A percentile compares a stretch with the other conserved stretches of the same genome.
These are phyloP conservation scores for Scaptodrosophila latifasciaeformis DNA, from an alignment of 2,888 invertebrate species.

Conservation along the genomic window DNA sequence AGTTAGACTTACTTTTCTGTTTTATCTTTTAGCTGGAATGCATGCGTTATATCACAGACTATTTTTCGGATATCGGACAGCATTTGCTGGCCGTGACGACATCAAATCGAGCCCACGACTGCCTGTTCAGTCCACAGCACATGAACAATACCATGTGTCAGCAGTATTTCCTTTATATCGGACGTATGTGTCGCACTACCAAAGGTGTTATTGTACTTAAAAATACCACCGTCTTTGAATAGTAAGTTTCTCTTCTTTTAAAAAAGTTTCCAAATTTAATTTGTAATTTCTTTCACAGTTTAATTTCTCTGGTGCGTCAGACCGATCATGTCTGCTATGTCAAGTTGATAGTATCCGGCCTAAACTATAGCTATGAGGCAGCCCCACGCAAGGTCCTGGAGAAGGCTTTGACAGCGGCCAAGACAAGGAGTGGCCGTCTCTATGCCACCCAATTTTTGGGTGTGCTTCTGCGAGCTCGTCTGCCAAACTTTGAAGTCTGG, in stretches of 20 bases:
- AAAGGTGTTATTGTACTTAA: slow-evolving; percentile 84
- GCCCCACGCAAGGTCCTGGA: slow-evolving; percentile 78
- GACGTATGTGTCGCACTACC: slow-evolving; percentile 85
- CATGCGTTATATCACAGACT: slow-evolving; percentile 83
- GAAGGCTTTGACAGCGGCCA: slow-evolving; percentile 73
- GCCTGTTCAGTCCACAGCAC: slow-evolving; percentile 90
- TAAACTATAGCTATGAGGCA: slow-evolving; percentile 88
- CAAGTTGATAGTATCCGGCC: slow-evolving; percentile 92
- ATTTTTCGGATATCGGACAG: slow-evolving; percentile 86
- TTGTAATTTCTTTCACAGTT: slow-evolving; percentile 77
- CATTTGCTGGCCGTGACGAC: slow-evolving; percentile 84
- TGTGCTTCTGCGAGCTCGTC: slow-evolving; percentile 84
- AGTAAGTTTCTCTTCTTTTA: slow-evolving; percentile 76
- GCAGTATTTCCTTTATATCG: slow-evolving; percentile 95
- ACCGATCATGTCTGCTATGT: slow-evolving; percentile 94
- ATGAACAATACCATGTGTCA: slow-evolving; percentile 93
- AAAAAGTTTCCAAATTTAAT: neutral
- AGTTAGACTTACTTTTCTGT: no score
- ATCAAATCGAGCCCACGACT: slow-evolving; percentile 87
- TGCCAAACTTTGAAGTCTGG: slow-evolving; percentile 88
- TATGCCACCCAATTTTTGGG: slow-evolving; percentile 95
- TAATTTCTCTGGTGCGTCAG: slow-evolving; percentile 86
- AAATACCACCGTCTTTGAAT: slow-evolving; percentile 83
- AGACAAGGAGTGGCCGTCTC: slow-evolving; percentile 79
- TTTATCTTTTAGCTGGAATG: slow-evolving; percentile 78